phyloP scores from a whole-genome alignment of 2,797 vertebrate genomes.

The Masticophis lateralis region DNA sequence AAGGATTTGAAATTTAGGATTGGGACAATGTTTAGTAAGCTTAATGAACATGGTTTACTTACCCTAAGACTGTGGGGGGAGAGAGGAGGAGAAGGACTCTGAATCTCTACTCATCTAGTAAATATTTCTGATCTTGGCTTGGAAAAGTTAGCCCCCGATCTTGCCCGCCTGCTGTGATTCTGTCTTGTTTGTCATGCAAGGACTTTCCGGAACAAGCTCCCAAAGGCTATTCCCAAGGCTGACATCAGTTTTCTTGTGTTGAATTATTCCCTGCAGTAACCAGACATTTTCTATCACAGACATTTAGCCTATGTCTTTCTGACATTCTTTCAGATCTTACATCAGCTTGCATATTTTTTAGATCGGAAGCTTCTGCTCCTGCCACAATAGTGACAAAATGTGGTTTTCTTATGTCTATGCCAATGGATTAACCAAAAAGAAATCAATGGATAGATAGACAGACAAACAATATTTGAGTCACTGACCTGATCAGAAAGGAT shows the following conservation, averaged over 20 bases:
- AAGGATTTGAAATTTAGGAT: not conserved
- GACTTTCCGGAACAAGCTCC: not conserved
- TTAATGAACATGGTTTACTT: not conserved
- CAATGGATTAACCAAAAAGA: not conserved
- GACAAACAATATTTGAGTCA: not conserved
- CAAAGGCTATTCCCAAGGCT: not conserved
- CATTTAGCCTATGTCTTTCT: not conserved
- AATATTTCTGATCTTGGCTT: not conserved
- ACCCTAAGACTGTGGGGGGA: rapidly evolving
- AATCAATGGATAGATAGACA: not conserved
- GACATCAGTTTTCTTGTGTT: not conserved
- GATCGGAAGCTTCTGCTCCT: not conserved
- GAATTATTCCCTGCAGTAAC: not conserved
- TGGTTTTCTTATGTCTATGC: not conserved
- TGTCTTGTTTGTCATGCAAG: not conserved
- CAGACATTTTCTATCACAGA: not conserved
- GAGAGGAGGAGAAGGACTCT: not conserved
- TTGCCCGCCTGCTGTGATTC: not conserved
- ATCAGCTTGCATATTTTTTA: not conserved
- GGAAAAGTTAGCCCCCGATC: not conserved
- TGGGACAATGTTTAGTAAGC: not conserved
- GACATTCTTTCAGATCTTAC: not conserved
- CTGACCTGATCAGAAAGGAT: not conserved
- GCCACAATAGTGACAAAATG: not conserved
- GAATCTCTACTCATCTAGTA: not conserved